Base-by-base conservation (phyloP, 2,888 invertebrate genomes). In the Abrostola triplasia region DNA sequence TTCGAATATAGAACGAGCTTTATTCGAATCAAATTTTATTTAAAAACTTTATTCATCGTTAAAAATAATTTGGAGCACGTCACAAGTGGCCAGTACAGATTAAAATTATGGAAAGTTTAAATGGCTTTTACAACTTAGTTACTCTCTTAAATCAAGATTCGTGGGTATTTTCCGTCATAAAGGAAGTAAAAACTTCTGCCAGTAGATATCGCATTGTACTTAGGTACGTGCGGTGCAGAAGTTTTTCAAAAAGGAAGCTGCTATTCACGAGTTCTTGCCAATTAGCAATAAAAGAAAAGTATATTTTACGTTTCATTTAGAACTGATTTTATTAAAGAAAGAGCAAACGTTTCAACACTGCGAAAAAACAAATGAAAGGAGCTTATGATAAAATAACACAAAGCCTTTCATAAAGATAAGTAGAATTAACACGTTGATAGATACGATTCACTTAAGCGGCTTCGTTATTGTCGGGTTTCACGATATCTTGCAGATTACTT, bases 101-200 rank as follows among this genome's bases (percentile, higher is more conserved):
- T 74, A 75, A 83, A 83, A 83, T 83, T 81, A 81, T 72, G 70
- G 66, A 81, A 87, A 87, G 85, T 88, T 88, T 83, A 80, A 87
- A 88, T 87, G 70, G 82, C 83, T 84, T 87, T 86, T 63, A 64
- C 71, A 85, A 88, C 81, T 86, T 68, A 80, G 80, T 84, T 84
- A 84, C 79, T 80, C 67, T 73, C 63, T 66, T 79, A 77, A 80
- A 83, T 81, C 75, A 79, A 59, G 75, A 71, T 67, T 70, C 51
- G 70, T 75, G 77, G 81, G 83, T 79, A 84, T 84, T 81, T 83
- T 84, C 77, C 67, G 70, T 38, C 61, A 67, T 67, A 74, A 75
- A 74, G 70, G 72, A 66, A 70, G 66, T 76, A 67, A 70, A 76
- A 77, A 70, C 64, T 81, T 79, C 65, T 60, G 47, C 53, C 10